Evolutionary conservation across 2,113 vertebrate genomes (phyloP).

Genomic region (Bubalus kerabau): DNA sequence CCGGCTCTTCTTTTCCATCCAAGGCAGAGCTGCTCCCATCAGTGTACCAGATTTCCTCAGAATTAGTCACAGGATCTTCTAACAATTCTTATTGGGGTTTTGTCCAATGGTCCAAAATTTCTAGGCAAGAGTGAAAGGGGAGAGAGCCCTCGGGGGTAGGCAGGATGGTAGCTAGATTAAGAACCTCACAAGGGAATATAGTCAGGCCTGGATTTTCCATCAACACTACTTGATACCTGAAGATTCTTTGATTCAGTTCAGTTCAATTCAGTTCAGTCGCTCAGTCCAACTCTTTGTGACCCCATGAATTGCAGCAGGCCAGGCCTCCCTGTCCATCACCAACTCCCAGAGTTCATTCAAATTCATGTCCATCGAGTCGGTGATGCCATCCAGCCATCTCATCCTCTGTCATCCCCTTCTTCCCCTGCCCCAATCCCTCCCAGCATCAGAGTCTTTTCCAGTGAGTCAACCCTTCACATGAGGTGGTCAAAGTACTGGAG

Average conservation of each 20-base stretch:
- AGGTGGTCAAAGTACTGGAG: no score
- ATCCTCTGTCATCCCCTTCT: no score
- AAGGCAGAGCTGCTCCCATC: background rate
- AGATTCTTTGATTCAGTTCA: background rate
- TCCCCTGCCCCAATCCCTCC: no score
- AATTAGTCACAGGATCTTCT: background rate
- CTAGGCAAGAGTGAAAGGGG: background rate
- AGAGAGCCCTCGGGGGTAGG: fast-evolving
- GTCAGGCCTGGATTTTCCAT: background rate
- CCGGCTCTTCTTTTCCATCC: background rate
- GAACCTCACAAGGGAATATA: background rate
- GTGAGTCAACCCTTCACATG: no score
- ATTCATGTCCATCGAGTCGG: fast-evolving
- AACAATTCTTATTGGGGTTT: background rate
- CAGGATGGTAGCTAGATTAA: background rate
- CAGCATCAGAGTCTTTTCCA: no score
- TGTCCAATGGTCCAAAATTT: background rate
- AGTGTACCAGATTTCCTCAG: background rate
- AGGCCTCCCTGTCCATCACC: no score
- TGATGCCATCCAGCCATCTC: no score
- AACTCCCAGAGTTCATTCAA: no score
- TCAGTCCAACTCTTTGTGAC: no score
- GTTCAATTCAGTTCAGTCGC: no score
- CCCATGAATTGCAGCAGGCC: no score
- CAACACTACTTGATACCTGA: background rate